Percentiles rank a stretch among this genome's conserved stretches.
Conservation (phyloP, 2,797 vertebrate species). For the Typhlichthys subterraneus region DNA sequence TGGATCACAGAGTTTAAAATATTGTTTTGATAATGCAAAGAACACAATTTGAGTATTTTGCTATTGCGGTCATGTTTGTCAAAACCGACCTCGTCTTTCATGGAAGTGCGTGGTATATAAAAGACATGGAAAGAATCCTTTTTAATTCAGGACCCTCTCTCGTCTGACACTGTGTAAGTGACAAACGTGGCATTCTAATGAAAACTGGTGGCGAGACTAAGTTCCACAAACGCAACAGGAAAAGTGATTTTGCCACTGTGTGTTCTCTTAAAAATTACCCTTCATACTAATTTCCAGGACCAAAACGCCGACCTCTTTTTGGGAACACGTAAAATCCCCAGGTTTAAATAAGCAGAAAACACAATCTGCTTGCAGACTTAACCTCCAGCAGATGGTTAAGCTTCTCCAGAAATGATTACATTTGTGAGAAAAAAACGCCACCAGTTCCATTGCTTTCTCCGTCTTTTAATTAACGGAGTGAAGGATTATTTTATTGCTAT, state of each 20-base stretch:
- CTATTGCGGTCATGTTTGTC: conserved; percentile 59
- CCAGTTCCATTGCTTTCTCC: conserved; percentile 85
- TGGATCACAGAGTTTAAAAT: conserved; percentile 22
- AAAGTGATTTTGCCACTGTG: not conserved
- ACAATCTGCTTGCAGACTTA: conserved; percentile 86
- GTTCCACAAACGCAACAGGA: conserved; percentile 41
- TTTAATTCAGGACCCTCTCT: conserved; percentile 60
- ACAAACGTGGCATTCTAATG: conserved; percentile 72
- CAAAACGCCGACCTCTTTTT: conserved; percentile 46
- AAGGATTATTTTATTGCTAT: conserved; percentile 88
- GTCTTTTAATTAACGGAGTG: conserved; percentile 91
- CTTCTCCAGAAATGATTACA: conserved; percentile 92
- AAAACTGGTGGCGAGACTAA: conserved; percentile 42
- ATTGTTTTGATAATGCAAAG: conserved; percentile 44
- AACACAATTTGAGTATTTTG: conserved; percentile 38
- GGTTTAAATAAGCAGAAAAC: conserved; percentile 82
- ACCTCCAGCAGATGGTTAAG: conserved; percentile 97
- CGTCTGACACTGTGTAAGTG: conserved; percentile 39
- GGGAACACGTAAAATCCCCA: conserved; percentile 75
- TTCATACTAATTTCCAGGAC: conserved; percentile 38
- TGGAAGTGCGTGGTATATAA: conserved; percentile 9
- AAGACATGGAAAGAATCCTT: conserved; percentile 61
- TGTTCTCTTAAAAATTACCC: conserved; percentile 1
- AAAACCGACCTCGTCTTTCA: conserved; percentile 54
- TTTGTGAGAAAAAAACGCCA: conserved; percentile 75